Evolutionary conservation across 2,797 vertebrate species (phyloP).

Genomic region (Gambelia wislizenii): DNA sequence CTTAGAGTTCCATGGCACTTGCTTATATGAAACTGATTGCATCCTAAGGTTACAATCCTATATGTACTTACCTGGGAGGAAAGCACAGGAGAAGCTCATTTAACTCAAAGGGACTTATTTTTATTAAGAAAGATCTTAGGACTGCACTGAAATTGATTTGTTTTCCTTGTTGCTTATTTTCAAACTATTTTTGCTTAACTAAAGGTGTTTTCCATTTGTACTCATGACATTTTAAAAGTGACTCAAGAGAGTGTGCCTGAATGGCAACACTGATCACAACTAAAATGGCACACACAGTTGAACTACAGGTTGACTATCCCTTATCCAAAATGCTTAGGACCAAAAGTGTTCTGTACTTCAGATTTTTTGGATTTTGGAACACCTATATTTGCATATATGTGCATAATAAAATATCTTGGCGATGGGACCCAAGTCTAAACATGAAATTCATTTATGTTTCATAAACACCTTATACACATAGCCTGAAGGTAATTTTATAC

Average conservation of each 20-base stretch:
- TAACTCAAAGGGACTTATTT: not conserved
- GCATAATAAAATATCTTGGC: too few relatives aligned
- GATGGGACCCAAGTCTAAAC: too few relatives aligned
- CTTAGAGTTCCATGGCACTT: not conserved
- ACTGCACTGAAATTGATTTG: not conserved
- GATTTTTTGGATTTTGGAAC: too few relatives aligned
- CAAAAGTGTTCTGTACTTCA: too few relatives aligned
- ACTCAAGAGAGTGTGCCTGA: not conserved
- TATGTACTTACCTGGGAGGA: not conserved
- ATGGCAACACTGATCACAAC: not conserved
- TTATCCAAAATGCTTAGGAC: too few relatives aligned
- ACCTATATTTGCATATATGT: too few relatives aligned
- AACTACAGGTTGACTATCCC: too few relatives aligned
- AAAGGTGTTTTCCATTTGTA: not conserved
- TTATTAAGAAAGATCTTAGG: not conserved
- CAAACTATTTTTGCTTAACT: not conserved
- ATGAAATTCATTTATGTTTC: too few relatives aligned
- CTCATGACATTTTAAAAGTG: not conserved
- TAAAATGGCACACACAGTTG: not conserved
- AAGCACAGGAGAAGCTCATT: too few relatives aligned
- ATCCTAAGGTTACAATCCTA: not conserved
- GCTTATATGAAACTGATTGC: not conserved
- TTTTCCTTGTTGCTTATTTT: not conserved
- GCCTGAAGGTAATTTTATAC: too few relatives aligned
- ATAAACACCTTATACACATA: too few relatives aligned